A percentile compares a stretch with the other conserved stretches of the same genome.
phyloP scores from a whole-genome alignment of 2,888 invertebrate species.

The Tiliacea citrago region DNA sequence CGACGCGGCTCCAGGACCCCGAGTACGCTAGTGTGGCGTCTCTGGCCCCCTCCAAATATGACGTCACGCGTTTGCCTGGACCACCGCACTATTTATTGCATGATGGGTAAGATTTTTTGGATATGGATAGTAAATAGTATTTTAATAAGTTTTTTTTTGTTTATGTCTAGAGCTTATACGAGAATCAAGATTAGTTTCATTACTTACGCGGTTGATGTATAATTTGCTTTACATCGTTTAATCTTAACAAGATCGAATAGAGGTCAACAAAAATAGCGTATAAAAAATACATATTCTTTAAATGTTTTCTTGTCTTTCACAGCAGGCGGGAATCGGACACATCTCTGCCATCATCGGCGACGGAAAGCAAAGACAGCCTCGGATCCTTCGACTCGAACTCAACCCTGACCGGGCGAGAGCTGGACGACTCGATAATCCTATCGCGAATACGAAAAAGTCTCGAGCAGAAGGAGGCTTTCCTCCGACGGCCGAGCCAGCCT shows the following conservation, averaged over 20 bases:
- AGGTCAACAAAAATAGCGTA: too few species aligned
- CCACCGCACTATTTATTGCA: slow-evolving; percentile 85
- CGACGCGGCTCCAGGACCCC: slow-evolving; percentile 81
- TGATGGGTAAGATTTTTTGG: slow-evolving; percentile 80
- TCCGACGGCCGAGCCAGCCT: slow-evolving; percentile 93
- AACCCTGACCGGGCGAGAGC: slow-evolving; percentile 92
- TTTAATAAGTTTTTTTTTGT: slow-evolving; percentile 3
- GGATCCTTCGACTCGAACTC: slow-evolving; percentile 93
- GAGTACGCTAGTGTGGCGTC: slow-evolving; percentile 88
- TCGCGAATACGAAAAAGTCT: slow-evolving; percentile 95
- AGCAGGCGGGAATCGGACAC: slow-evolving; percentile 91
- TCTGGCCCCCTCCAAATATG: slow-evolving; percentile 82
- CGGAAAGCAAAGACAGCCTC: slow-evolving; percentile 93
- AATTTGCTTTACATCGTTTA: too few species aligned
- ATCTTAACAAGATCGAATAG: too few species aligned
- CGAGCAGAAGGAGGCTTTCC: slow-evolving; percentile 97
- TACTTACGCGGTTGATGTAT: too few species aligned
- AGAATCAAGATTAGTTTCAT: background rate
- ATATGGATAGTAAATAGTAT: background rate
- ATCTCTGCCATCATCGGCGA: slow-evolving; percentile 91
- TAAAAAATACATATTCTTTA: background rate
- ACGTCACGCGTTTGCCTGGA: slow-evolving; percentile 77
- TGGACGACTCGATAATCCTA: slow-evolving; percentile 94
- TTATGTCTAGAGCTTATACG: background rate
- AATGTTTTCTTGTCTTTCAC: slow-evolving; percentile 24